Evolutionary conservation across 2,888 invertebrate species (phyloP).

Genomic region (Luperina nickerlii): DNA sequence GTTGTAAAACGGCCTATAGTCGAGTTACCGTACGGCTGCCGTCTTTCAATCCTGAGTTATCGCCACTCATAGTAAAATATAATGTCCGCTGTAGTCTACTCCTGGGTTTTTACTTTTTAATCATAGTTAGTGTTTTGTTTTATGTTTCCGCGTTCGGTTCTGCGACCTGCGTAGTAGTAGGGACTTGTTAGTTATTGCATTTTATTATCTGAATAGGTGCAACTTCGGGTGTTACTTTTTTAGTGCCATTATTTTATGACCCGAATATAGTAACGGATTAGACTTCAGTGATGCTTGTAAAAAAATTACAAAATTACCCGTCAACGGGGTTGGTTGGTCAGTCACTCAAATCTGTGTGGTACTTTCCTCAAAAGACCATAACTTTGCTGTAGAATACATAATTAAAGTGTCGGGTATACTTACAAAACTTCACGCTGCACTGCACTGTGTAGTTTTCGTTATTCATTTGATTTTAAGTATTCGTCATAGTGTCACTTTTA

Average conservation of each 20-base stretch:
- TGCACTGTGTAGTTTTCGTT: too few relatives aligned
- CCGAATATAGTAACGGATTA: neutral
- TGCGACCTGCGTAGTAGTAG: neutral
- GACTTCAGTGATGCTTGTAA: neutral
- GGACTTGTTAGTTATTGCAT: neutral
- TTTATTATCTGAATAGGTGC: neutral
- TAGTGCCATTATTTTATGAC: neutral
- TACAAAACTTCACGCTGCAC: too few relatives aligned
- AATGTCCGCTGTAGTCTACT: conserved; percentile 52
- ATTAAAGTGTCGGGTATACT: too few relatives aligned
- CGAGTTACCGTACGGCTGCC: conserved; percentile 56
- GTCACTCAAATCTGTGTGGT: too few relatives aligned
- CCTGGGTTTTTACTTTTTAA: conserved; percentile 31
- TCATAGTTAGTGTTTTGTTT: conserved; percentile 44
- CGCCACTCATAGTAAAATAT: conserved; percentile 58
- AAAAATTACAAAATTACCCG: neutral
- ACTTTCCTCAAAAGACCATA: too few relatives aligned
- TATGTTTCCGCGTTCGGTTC: conserved; percentile 33
- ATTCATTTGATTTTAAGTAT: too few relatives aligned
- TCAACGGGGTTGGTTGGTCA: neutral
- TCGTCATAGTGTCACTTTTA: too few relatives aligned
- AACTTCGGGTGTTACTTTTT: neutral
- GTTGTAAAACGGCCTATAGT: conserved; percentile 68
- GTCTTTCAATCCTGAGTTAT: conserved; percentile 46
- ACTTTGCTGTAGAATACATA: too few relatives aligned